Evolutionary conservation across 1,140 invertebrate species (phyloP), one percentile per base, ranked within the genome.

Genomic region (Drosophila neocordata): DNA sequence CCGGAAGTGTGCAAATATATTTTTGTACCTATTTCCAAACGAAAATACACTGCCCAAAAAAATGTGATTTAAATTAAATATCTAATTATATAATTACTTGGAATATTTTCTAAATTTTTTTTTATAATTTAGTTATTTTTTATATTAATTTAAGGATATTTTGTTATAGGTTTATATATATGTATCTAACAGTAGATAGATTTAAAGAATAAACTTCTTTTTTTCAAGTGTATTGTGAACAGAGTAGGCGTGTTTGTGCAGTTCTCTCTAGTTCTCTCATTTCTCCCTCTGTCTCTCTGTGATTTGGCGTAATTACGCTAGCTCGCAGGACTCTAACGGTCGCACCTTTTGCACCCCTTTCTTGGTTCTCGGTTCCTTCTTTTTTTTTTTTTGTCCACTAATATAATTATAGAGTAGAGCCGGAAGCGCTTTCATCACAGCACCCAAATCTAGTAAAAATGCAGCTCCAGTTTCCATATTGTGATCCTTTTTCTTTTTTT

Each of bases 381-480:
- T 83, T 85, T 85, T 80, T 64, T 52, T 58, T 58, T 65, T 66
- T 52, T 48, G 41, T 38, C 72, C 78, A 73, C 69, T 90, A 87
- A 89, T 90, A 74, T 87, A 90, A 90, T 90, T 90, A 87, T 83
- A 83, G 78, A 63, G 72, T 31, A 48, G 24, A 77, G 71, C 87
- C 88, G 88, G 88, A 90, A 90, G 77, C 78, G 71, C 88, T 84
- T 87, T 90, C 71, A 77, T 90, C 71, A 75, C 69, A 73, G 77
- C 77, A 84, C 81, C 81, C 73, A 85, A 63, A 52, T 60, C 27
- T 58, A 59, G 52, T 24, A 57, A 27, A 74, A 69, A 63, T 53
- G 24, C 20, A 57, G 41, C 63, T 65, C 53, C 70, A 74, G 60
- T 51, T 51, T 57, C 64, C 64, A 48, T 24, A 35, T 27, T 15